Percentiles rank a stretch among this genome's conserved stretches.
These are phyloP conservation scores for Tamandua tetradactyla DNA, from an alignment of 2,797 vertebrate genomes.

Conservation along the genomic window DNA sequence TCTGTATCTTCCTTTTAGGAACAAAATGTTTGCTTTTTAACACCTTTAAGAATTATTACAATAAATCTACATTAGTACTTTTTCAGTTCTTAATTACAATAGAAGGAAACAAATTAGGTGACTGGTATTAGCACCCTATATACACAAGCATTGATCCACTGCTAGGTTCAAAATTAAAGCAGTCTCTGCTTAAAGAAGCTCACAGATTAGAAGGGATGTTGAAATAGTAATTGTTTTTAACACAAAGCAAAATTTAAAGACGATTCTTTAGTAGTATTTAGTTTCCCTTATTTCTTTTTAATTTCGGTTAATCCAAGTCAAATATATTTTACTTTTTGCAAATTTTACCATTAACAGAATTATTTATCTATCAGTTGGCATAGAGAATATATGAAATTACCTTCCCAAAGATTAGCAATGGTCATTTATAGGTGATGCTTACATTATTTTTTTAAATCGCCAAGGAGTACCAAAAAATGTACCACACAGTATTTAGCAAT, in stretches of 20 bases:
- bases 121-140: not conserved
- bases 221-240: conserved; percentile 36
- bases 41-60: not conserved
- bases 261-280: not conserved
- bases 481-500: not conserved
- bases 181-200: not conserved
- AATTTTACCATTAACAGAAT: not conserved
- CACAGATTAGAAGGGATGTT: not conserved
- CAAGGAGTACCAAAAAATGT: not conserved
- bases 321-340: not conserved
- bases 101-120: not conserved
- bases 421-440: not conserved
- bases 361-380: not conserved
- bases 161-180: not conserved
- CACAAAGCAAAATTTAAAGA: not conserved
- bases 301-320: not conserved
- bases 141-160: not conserved
- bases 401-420: not conserved
- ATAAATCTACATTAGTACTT: not conserved
- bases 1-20: not conserved
- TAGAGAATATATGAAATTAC: not conserved
- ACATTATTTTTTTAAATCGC: not conserved
- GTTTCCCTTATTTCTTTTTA: not conserved
- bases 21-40: conserved; percentile 3
- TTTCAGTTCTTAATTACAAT: not conserved